Evolutionary conservation across 2,797 vertebrate genomes (phyloP).

Genomic region (Pseudocheirus occidentalis): DNA sequence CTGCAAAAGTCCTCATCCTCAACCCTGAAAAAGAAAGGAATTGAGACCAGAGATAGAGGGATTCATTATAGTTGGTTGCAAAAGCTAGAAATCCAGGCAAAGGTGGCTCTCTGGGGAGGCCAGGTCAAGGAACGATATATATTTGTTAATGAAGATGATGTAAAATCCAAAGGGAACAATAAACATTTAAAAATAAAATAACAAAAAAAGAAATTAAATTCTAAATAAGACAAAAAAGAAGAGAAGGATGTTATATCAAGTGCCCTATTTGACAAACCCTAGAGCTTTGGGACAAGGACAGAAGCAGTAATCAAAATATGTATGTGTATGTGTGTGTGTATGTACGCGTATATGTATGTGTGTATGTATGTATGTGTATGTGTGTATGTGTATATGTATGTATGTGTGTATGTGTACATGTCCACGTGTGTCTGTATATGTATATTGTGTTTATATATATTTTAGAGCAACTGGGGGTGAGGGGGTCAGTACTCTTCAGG

Average conservation of each 20-base stretch:
- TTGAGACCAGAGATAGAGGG: neutral
- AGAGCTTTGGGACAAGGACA: neutral
- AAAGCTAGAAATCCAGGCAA: neutral
- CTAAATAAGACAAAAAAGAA: neutral
- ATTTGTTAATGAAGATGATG: neutral
- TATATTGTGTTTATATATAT: too few relatives aligned
- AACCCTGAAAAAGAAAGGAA: neutral
- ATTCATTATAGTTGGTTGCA: neutral
- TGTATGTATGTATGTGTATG: neutral
- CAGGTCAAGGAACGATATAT: neutral
- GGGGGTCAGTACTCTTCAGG: neutral
- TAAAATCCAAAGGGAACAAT: neutral
- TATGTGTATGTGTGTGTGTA: neutral
- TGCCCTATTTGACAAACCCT: neutral
- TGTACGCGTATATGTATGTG: too few relatives aligned
- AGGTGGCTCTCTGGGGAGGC: neutral
- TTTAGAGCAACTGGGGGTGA: neutral
- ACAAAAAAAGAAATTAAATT: neutral
- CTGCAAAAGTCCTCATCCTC: neutral
- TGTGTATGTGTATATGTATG: neutral
- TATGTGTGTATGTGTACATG: too few relatives aligned
- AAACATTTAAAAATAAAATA: neutral
- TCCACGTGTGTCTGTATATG: too few relatives aligned
- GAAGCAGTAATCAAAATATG: neutral
- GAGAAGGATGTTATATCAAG: neutral